Conservation (phyloP, 2,797 vertebrate genomes). For the Girardinus metallicus region DNA sequence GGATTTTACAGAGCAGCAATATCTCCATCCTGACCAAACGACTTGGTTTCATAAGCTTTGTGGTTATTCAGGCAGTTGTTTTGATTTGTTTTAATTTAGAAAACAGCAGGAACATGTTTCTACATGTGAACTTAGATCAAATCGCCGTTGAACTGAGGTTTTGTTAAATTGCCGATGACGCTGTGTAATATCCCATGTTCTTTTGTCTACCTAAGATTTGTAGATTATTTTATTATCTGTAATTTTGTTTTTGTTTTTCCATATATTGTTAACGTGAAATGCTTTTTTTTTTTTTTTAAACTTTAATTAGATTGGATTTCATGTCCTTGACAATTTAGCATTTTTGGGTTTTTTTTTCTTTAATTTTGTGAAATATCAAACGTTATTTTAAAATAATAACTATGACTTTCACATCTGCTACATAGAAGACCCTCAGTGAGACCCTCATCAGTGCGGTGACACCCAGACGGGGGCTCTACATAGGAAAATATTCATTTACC, state of each 20-base stretch:
- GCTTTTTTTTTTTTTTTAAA: not conserved
- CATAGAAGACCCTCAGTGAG: not conserved
- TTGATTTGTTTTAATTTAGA: not conserved
- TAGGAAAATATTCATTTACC: slow-evolving; percentile 16
- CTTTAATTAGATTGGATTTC: not conserved
- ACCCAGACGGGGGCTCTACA: not conserved
- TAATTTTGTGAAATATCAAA: not conserved
- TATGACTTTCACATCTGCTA: slow-evolving; percentile 2
- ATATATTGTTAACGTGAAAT: not conserved
- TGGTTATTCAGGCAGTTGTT: not conserved
- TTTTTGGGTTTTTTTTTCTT: not conserved
- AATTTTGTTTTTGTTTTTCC: not conserved
- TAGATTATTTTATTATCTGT: not conserved
- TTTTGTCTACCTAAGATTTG: not conserved
- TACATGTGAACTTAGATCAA: not conserved
- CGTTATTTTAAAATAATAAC: not conserved
- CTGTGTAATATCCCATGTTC: not conserved
- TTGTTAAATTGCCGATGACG: not conserved
- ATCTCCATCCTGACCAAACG: not conserved
- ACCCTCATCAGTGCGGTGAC: not conserved
- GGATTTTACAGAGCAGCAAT: not conserved
- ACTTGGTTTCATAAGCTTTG: not conserved
- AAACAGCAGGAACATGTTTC: not conserved
- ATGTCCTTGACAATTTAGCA: not conserved
- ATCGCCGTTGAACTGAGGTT: not conserved